Base-by-base conservation (phyloP, 2,113 vertebrate species). In the Nematolebias whitei region DNA sequence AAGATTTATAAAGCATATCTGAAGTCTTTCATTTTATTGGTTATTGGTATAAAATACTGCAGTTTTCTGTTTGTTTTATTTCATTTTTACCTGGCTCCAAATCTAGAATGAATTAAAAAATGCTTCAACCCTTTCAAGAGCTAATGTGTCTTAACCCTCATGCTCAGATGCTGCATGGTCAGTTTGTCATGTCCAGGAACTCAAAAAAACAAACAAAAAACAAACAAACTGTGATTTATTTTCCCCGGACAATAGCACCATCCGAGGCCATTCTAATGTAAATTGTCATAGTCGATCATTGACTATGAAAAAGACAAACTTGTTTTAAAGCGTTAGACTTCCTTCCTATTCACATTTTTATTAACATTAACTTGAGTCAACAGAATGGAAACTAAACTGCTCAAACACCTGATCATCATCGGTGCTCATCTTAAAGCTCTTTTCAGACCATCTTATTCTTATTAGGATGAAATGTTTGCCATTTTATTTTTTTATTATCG, bases 401-500 rank as follows among this genome's bases (percentile, higher is more conserved):
- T 32, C 55, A 57, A 41, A 57, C 61, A 53, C 45, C 62, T 44
- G 58, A 80, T 51, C 72, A 53, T 35, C 32, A 58, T 20, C 13
- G 9, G 16, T 74, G 65, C 59, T 62, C 53, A 55, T 74, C 47
- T 71, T 52, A 29, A 71, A 73, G 70, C 76, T 65, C 11, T 66
- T 87, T 79, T 81, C 68, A 72, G 79, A 84, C 72, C 40, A 63
- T 29, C 78, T 86, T 88, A 86, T 65, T 65, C 49, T 74, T 76
- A 61, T 75, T 55, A 76, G 29, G 39, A 26, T 72, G n/a, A 67
- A 49, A 63, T 18, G 14, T 78, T 80, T 76, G 20, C 26, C 77
- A 24, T 80, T 79, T 70, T 71, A 53, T 65, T 58, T 74, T 71
- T 16, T 70, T 71, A n/a, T n/a, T n/a, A n/a, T n/a, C 60, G 10